These are phyloP conservation scores for Monodelphis domestica DNA, from an alignment of 2,797 vertebrate genomes.

Conservation along the genomic window DNA sequence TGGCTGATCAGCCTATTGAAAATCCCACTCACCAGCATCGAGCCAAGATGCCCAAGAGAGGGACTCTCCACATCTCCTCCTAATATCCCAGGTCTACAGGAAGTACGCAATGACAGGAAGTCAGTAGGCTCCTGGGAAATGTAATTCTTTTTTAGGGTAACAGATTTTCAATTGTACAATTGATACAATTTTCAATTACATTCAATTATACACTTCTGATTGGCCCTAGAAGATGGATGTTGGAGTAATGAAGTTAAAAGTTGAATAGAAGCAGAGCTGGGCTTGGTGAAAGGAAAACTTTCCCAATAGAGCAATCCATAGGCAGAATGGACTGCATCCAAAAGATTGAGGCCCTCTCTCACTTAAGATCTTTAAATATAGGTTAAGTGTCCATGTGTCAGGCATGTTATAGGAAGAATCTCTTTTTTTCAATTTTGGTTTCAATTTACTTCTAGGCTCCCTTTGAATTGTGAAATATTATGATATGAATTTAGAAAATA, in stretches of 20 bases:
- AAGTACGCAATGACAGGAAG: too few relatives aligned
- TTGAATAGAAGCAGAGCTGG: neutral
- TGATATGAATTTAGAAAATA: neutral
- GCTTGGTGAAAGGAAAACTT: neutral
- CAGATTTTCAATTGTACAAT: too few relatives aligned
- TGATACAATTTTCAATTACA: too few relatives aligned
- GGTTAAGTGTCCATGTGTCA: neutral
- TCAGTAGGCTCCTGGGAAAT: too few relatives aligned
- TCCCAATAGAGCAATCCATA: neutral
- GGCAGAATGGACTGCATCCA: neutral
- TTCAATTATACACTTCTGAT: too few relatives aligned
- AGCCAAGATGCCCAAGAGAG: too few relatives aligned
- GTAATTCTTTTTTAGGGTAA: too few relatives aligned
- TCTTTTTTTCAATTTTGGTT: neutral
- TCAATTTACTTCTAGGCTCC: neutral
- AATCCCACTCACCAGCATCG: too few relatives aligned
- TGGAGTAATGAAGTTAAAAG: neutral
- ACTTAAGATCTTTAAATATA: neutral
- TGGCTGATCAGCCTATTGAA: too few relatives aligned
- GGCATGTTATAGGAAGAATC: neutral
- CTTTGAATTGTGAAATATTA: neutral
- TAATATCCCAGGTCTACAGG: too few relatives aligned
- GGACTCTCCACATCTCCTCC: too few relatives aligned
- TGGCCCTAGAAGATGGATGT: neutral
- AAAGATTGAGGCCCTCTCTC: neutral